Base-by-base conservation (phyloP, 1,140 invertebrate species). In the Alviniconcha marisindica region DNA sequence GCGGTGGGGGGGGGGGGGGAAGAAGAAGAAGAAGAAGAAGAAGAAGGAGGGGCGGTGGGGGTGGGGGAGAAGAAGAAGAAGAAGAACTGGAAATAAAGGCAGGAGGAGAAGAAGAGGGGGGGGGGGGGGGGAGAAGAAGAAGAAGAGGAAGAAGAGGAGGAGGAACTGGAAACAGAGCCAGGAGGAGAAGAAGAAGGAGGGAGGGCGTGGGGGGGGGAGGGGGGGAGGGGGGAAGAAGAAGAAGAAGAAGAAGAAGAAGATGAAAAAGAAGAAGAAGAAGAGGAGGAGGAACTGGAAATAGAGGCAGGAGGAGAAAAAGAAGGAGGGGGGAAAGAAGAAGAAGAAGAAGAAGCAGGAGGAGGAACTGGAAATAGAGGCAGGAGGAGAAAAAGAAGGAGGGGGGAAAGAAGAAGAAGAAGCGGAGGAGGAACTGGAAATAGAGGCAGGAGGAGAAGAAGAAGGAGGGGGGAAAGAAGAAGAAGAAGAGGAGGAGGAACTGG, bases 111-210 rank as follows among this genome's bases (percentile, higher is more conserved):
- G 69, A 7, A 38, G 33, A 33, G 48, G 1, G 10, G 28, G 31
- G 28, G 38, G 24, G 54, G 38, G 33, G 38, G 2, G 40, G 54
- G 24, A 66, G 36, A 24, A 81, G 0, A 33, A 40, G 7, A 5
- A 73, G 36, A 33, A 81, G 36, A 42, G 71, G 36, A 81, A 36
- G 79, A 40, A 42, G 79, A 81, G 28, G 79, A 71, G 36, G 38
- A 73, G 38, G 5, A 31, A n/a, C 12, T 15, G 54, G 21, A 24
- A 5, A 24, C 5, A n/a, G 21, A 24, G 54, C 18, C 3, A n/a
- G 28, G 21, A 21, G 28, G 21, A 60, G 2, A 24, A 60, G 21
- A 24, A 60, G 21, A 24, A 24, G 54, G 21, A 24, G 63, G 28
- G 0, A 36, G 31, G 40, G 12, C n/a, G n/a, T 3, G 56, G 71